Evolutionary conservation across 2,113 vertebrate species (phyloP).

Genomic region (Euleptes europaea): DNA sequence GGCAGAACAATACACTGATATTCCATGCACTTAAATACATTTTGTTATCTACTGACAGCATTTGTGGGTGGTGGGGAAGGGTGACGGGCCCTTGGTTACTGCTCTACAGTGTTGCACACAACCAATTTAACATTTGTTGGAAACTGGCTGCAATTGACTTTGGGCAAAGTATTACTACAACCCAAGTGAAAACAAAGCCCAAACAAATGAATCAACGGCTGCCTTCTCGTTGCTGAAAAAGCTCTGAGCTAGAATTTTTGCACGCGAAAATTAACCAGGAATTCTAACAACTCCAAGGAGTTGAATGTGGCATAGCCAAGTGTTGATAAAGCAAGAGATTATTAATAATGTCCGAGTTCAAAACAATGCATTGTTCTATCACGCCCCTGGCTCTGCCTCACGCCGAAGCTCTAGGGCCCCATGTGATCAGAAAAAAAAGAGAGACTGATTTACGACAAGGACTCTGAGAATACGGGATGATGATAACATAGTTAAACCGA

Average conservation of each 20-base stretch:
- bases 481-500: background rate
- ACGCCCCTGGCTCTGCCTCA: constrained; percentile 17
- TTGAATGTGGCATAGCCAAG: background rate
- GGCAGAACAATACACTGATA: no score
- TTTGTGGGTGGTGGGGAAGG: no score
- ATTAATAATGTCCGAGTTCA: constrained; percentile 41
- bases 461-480: background rate
- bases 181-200: constrained; percentile 56
- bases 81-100: no score
- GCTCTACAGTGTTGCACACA: no score
- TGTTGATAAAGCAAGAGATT: constrained; percentile 54
- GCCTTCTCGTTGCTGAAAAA: constrained; percentile 63
- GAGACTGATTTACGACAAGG: constrained; percentile 43
- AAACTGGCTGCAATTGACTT: background rate
- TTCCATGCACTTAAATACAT: no score
- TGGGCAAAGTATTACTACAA: constrained; percentile 34
- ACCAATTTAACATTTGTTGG: no score
- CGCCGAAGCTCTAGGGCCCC: constrained; percentile 25
- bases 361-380: constrained; percentile 23
- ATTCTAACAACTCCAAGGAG: constrained; percentile 65
- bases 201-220: constrained; percentile 70
- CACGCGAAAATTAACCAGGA: constrained; percentile 43
- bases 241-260: constrained; percentile 69
- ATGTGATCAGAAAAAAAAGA: constrained; percentile 36
- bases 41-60: no score